Percentiles rank a stretch among this genome's conserved stretches.
phyloP scores from a whole-genome alignment of 1,140 invertebrate genomes.

The Heterodera schachtii region DNA sequence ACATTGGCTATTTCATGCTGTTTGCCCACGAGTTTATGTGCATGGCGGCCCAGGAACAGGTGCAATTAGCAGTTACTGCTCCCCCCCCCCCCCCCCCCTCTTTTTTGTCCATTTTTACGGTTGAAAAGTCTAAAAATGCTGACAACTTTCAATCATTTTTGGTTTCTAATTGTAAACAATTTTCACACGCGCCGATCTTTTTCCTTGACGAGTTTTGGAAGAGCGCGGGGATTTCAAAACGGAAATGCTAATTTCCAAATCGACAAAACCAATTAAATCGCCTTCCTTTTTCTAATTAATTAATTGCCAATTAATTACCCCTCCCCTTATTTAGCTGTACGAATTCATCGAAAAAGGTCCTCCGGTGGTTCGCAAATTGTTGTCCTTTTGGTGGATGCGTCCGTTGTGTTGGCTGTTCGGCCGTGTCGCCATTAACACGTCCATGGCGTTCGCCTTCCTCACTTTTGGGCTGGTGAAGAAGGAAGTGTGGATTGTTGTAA shows the following conservation, averaged over 20 bases:
- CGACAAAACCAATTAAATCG: too few relatives aligned
- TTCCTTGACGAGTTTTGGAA: too few relatives aligned
- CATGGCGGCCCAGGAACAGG: constrained; percentile 61
- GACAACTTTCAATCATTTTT: too few relatives aligned
- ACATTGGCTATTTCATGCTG: constrained; percentile 69
- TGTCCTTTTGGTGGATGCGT: constrained; percentile 37
- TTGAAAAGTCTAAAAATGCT: too few relatives aligned
- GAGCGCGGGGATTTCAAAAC: too few relatives aligned
- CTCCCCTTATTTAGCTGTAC: constrained; percentile 49
- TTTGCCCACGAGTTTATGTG: constrained; percentile 68
- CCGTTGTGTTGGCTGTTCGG: constrained; percentile 62
- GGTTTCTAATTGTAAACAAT: too few relatives aligned
- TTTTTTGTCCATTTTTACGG: too few relatives aligned
- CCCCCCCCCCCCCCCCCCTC: neutral
- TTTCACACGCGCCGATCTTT: too few relatives aligned
- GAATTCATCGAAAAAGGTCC: constrained; percentile 52
- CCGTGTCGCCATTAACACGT: constrained; percentile 53
- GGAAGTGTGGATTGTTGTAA: constrained; percentile 61
- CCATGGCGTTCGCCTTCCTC: constrained; percentile 65
- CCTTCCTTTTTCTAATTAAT: too few relatives aligned
- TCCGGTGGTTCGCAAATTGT: constrained; percentile 47
- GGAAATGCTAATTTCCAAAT: too few relatives aligned
- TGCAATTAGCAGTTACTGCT: neutral
- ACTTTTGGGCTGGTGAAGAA: constrained; percentile 65
- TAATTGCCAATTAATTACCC: too few relatives aligned